Evolutionary conservation across 2,888 invertebrate species (phyloP), one percentile per base, ranked within the genome.

Genomic region (Polymixis flavicincta): DNA sequence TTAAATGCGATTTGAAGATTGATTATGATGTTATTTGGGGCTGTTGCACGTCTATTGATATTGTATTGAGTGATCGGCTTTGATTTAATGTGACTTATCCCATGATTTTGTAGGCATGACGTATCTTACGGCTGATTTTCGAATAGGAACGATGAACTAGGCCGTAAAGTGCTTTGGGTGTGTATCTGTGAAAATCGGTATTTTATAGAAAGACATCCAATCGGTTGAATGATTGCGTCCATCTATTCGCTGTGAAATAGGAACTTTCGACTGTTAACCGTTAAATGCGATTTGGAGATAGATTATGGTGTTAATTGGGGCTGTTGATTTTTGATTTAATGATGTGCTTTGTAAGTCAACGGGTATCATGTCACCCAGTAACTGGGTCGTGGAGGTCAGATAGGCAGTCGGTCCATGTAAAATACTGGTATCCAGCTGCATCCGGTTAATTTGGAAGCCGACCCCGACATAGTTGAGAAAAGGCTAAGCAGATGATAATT

Each of bases 171-270:
- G 55, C 7, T 17, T 8, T 42, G 42, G 11, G 42, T 42, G 37
- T 4, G 19, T 19, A 19, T 45, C 6, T 32, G 32, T 2, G 6
- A 50, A 28, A 50, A n/a, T 17, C n/a, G 11, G 4, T 19, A 0
- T n/a, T 54, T 66, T 0, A n/a, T 6, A 37, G 37, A 3, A 37
- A 37, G 5, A 37, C 37, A 37, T 6, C 37, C 37, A 37, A 37
- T 93, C 91, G 93, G 89, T 37, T 90, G 90, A 93, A 91, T 93
- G 93, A 94, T 95, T 90, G 92, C 90, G 87, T 87, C 91, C 90
- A 91, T 92, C 92, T 93, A 91, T 92, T 90, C 85, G 78, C 85
- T 86, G 87, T 89, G 88, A 88, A 86, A 82, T 85, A 85, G 82
- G 68, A 84, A 83, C 80, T 84, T 82, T 86, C 73, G 77, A 82